Evolutionary conservation across 30 jellyfish, hydroid and myxozoan genomes (phyloP).

Genomic region (Turritopsis rubra): DNA sequence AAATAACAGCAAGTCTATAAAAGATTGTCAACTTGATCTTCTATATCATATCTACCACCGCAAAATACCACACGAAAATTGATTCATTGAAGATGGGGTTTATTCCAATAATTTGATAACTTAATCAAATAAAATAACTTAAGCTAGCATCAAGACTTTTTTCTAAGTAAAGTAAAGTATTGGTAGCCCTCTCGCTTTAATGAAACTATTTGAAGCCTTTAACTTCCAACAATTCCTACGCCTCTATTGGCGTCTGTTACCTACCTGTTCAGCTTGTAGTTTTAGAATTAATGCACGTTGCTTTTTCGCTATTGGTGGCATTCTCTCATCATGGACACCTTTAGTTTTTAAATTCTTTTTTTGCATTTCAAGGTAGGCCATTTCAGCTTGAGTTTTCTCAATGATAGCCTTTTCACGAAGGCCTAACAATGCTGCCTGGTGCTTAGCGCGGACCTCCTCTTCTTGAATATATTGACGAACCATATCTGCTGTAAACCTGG

Average conservation of each 20-base stretch:
- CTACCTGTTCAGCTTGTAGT: slow-evolving; percentile 82
- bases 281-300: slow-evolving; percentile 77
- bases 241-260: background rate
- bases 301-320: slow-evolving; percentile 89
- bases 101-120: too few species aligned
- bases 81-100: too few species aligned
- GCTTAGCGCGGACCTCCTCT: slow-evolving; percentile 80
- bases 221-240: background rate
- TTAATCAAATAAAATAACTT: too few species aligned
- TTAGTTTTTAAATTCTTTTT: slow-evolving; percentile 56
- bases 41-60: too few species aligned
- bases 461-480: slow-evolving; percentile 87
- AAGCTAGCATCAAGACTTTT: too few species aligned
- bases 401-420: slow-evolving; percentile 82
- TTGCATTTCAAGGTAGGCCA: slow-evolving; percentile 85
- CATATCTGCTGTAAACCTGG: slow-evolving; percentile 62
- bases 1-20: background rate
- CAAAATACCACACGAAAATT: too few species aligned
- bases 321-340: slow-evolving; percentile 66
- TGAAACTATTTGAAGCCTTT: too few species aligned
- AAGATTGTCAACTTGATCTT: too few species aligned
- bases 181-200: background rate
- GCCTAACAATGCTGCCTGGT: slow-evolving; percentile 72
- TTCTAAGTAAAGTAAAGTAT: too few species aligned
- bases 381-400: slow-evolving; percentile 88